Base-by-base conservation (phyloP, 2,888 invertebrate genomes). In the Phyto melanocephala region DNA sequence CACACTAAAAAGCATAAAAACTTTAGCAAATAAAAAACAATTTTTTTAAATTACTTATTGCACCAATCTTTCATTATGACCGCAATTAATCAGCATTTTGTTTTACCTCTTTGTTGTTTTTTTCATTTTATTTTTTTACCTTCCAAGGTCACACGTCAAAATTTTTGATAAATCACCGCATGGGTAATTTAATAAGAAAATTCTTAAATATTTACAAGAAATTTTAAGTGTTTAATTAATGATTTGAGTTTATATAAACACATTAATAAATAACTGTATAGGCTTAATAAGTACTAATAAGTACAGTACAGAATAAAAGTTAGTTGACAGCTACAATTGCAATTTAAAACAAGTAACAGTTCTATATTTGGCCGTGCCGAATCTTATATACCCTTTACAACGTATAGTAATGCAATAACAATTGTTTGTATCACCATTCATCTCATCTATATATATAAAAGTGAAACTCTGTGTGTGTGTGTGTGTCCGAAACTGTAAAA, bases 31-130 rank as follows among this genome's bases (percentile, higher is more conserved):
- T 28, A 6, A 3, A 28, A 3, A 28, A 28, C 3, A 28, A 28
- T 5, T 28, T 15, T 17, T 24, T 47, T 56, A 56, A 50, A 8
- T 45, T 22, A 10, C 67, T 71, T 52, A 67, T 71, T 76, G 65
- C 70, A 70, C 71, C 70, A 80, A 58, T 52, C 50, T 10, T 37
- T 71, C 35, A 60, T 35, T 42, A 76, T 71, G 76, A 56, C 24
- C 20, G 35, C 35, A 76, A 67, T 60, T 80, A 71, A 80, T 74
- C 52, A 52, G 15, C n/a, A 24, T 50, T 47, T 17, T 22, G 24
- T 22, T 72, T 50, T 74, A 7, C n/a, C 2, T 20, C 33, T 1
- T 1, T 24, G 47, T 37, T 42, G 10, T n/a, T 28, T 28, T 3
- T 28, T 28, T 28, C 3, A 28, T n/a, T n/a, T n/a, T n/a, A n/a